Conservation (phyloP, 2,797 vertebrate genomes). For the Diglossa cyanea region DNA sequence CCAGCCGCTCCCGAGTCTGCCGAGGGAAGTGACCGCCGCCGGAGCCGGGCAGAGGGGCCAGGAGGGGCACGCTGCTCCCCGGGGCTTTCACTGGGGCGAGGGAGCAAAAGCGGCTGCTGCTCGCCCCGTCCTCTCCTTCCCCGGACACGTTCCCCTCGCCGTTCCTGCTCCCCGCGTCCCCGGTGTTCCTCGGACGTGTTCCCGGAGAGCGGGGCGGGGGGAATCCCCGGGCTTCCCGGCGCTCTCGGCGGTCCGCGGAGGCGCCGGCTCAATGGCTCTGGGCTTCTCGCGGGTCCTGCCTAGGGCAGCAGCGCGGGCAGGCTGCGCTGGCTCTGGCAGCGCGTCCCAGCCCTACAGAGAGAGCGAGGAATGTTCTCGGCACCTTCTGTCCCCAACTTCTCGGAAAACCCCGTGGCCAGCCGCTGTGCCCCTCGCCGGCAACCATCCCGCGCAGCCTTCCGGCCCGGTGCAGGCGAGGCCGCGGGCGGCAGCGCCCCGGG, state of each 20-base stretch:
- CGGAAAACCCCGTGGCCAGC: background rate
- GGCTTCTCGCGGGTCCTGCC: background rate
- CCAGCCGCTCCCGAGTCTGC: background rate
- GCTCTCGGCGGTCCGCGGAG: background rate
- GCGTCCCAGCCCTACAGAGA: background rate
- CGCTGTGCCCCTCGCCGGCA: background rate
- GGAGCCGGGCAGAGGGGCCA: background rate
- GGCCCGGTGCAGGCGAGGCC: background rate
- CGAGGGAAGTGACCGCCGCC: background rate
- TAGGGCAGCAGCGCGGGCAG: background rate
- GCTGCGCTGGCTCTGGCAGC: background rate
- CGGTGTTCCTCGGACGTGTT: background rate
- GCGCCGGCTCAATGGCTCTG: background rate
- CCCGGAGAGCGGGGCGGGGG: background rate
- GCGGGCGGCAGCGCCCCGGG: background rate
- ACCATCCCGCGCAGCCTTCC: background rate
- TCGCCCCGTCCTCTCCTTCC: background rate
- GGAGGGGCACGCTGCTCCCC: background rate
- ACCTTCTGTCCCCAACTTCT: background rate
- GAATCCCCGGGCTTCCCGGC: background rate
- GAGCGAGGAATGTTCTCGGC: background rate
- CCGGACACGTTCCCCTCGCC: background rate
- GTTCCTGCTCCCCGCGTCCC: background rate
- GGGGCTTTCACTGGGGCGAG: background rate
- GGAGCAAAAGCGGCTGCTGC: background rate